Percentiles rank a stretch among this genome's conserved stretches.
These are phyloP conservation scores for Xenopus petersii DNA, from an alignment of 2,797 vertebrate genomes.

Conservation along the genomic window DNA sequence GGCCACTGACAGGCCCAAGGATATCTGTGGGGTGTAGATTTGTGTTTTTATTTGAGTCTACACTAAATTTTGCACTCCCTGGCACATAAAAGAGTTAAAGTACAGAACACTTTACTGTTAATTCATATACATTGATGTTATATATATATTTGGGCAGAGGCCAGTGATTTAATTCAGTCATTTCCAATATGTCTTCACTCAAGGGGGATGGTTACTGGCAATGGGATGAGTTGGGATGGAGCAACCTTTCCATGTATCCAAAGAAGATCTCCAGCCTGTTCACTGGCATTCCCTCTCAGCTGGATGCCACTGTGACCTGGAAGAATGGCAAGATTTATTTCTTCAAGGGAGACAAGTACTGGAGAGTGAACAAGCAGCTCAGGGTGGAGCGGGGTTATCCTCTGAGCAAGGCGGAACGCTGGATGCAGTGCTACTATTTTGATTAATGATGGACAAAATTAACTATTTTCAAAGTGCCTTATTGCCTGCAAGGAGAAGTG, in stretches of 20 bases:
- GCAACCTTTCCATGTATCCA: conserved; percentile 53
- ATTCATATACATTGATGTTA: too few relatives aligned
- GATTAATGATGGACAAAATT: conserved; percentile 18
- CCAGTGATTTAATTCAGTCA: too few relatives aligned
- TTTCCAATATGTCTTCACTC: neutral
- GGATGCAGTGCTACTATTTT: conserved; percentile 74
- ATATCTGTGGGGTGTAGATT: too few relatives aligned
- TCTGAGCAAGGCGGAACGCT: conserved; percentile 68
- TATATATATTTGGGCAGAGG: too few relatives aligned
- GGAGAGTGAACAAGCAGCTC: conserved; percentile 75
- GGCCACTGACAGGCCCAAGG: too few relatives aligned
- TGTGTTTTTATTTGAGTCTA: too few relatives aligned
- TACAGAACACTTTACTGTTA: too few relatives aligned
- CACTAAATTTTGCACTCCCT: too few relatives aligned
- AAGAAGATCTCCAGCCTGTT: conserved; percentile 77
- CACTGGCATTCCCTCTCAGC: conserved; percentile 66
- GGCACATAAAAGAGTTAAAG: too few relatives aligned
- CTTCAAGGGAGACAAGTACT: conserved; percentile 81
- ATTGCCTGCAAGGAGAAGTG: neutral
- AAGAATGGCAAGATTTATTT: conserved; percentile 77
- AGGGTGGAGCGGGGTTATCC: conserved; percentile 76
- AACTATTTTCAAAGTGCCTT: neutral
- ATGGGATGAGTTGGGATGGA: conserved; percentile 78
- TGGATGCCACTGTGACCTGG: conserved; percentile 80
- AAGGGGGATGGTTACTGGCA: conserved; percentile 83